A percentile compares a stretch with the other conserved stretches of the same genome.
Conservation (phyloP, 2,797 vertebrate genomes). For the Eulemur albifrons region DNA sequence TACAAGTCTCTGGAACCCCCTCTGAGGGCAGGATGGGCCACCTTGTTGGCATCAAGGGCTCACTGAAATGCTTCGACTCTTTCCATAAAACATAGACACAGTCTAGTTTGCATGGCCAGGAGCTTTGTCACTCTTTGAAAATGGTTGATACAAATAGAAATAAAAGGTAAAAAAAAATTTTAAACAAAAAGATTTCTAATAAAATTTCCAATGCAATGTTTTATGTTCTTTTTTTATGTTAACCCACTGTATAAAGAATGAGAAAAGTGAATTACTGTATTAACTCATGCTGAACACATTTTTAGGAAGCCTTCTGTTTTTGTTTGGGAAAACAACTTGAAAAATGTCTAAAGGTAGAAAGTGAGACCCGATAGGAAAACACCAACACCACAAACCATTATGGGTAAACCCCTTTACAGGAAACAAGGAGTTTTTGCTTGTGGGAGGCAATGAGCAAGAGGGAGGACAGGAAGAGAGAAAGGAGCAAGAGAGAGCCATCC, state of each 20-base stretch:
- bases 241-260: not conserved
- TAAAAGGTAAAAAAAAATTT: not conserved
- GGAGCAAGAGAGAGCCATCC: not conserved
- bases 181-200: not conserved
- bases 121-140: not conserved
- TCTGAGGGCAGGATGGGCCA: not conserved
- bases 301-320: not conserved
- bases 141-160: not conserved
- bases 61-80: not conserved
- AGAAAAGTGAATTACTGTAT: not conserved
- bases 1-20: not conserved
- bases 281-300: not conserved
- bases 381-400: not conserved
- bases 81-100: not conserved
- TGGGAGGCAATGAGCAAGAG: not conserved
- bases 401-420: not conserved
- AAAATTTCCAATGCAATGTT: not conserved
- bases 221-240: not conserved
- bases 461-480: not conserved
- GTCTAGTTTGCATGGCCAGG: not conserved
- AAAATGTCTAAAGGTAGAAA: constrained; percentile 4
- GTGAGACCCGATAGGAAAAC: not conserved
- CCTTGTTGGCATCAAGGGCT: fast-evolving
- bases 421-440: not conserved
- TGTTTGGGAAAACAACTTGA: not conserved